These are phyloP conservation scores for Anhinga anhinga DNA, from an alignment of 2,113 vertebrate genomes.

Conservation along the genomic window DNA sequence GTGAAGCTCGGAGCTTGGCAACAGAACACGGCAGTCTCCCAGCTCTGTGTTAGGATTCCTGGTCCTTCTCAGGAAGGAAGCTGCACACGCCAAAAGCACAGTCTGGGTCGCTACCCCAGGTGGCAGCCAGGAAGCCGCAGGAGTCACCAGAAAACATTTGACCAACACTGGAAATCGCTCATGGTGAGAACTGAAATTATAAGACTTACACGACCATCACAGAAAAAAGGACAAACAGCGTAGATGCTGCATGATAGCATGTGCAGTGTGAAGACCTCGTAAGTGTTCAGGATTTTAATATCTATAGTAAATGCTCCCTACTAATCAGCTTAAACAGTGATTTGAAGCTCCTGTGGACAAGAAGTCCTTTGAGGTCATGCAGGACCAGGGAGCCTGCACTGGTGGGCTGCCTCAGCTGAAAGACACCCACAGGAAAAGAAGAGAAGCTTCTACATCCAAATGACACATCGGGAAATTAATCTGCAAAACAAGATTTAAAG, in stretches of 20 bases:
- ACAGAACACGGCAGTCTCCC: background rate
- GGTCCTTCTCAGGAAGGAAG: background rate
- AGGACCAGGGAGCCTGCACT: background rate
- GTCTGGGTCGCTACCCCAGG: background rate
- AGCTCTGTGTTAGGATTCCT: background rate
- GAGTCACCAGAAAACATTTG: background rate
- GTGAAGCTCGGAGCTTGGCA: background rate
- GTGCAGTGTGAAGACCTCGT: background rate
- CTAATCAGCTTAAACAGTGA: background rate
- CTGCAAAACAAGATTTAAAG: background rate
- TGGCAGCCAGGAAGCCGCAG: background rate
- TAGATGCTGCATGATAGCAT: background rate
- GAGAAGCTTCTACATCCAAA: background rate
- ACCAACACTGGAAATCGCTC: background rate
- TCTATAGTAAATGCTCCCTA: slow-evolving; percentile 5
- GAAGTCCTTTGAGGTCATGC: background rate
- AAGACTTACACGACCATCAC: background rate
- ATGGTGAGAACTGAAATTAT: background rate
- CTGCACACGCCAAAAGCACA: background rate
- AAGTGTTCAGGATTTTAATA: background rate
- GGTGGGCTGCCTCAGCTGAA: background rate
- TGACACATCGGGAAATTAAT: background rate
- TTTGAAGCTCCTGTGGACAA: background rate
- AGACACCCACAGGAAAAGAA: background rate
- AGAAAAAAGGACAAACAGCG: background rate